Evolutionary conservation across 1,140 invertebrate species (phyloP).

Genomic region (Drosophila lacertosa): DNA sequence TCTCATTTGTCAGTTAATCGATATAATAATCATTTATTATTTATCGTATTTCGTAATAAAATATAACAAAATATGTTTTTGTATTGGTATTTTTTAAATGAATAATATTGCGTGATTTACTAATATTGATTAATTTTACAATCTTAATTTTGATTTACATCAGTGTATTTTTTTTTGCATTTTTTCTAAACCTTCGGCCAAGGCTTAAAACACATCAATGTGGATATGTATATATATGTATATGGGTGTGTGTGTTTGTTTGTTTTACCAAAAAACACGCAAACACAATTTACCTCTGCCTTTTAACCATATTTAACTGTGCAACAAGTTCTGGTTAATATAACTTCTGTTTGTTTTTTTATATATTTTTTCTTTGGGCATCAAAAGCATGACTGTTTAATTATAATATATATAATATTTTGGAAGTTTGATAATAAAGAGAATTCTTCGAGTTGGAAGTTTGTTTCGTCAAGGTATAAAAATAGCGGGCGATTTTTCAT

Average conservation of each 20-base stretch:
- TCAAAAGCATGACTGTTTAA: conserved; percentile 77
- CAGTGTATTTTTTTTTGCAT: conserved; percentile 9
- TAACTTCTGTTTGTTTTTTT: conserved; percentile 3
- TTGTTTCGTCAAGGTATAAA: conserved; percentile 25
- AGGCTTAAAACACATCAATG: background rate
- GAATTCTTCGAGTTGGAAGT: conserved; percentile 47
- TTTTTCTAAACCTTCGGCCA: background rate
- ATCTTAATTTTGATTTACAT: conserved; percentile 9
- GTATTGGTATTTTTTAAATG: conserved; percentile 43
- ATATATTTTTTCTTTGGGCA: conserved; percentile 63
- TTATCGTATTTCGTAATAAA: conserved; percentile 62
- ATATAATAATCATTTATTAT: conserved; percentile 33
- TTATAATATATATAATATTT: conserved; percentile 50
- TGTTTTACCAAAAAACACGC: background rate
- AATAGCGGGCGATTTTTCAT: conserved; percentile 4
- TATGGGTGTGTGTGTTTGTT: conserved; percentile 1
- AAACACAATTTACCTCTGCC: conserved; percentile 4
- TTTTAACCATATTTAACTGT: conserved; percentile 18
- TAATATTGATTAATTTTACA: conserved; percentile 68
- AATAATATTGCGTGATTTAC: conserved; percentile 79
- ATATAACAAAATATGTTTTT: conserved; percentile 60
- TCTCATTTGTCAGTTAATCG: conserved; percentile 53
- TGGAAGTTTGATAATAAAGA: conserved; percentile 37
- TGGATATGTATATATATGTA: conserved; percentile 1
- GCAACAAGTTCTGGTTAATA: conserved; percentile 33